Percentiles rank a stretch among this genome's conserved stretches.
Evolutionary conservation across 2,888 invertebrate species (phyloP).

Genomic region (Panorpa germanica): DNA sequence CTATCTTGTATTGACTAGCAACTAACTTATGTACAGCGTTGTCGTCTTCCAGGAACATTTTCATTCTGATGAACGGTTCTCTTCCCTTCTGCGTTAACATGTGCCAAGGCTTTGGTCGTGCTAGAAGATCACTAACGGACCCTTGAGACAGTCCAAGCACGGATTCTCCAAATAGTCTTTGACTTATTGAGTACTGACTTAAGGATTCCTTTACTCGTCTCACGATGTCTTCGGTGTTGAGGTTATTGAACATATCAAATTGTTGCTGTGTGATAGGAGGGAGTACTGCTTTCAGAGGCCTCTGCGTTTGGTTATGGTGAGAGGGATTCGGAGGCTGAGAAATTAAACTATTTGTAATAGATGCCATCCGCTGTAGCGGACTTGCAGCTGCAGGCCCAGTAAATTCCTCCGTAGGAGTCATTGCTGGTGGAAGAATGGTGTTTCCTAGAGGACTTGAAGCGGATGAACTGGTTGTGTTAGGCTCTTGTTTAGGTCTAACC

Average conservation of each 20-base stretch:
- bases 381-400: constrained; percentile 68
- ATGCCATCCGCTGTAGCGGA: constrained; percentile 93
- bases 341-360: constrained; percentile 91
- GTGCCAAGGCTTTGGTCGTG: constrained; percentile 97
- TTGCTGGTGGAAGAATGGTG: constrained; percentile 68
- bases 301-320: constrained; percentile 64
- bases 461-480: constrained; percentile 55
- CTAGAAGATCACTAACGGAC: constrained; percentile 91
- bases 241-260: constrained; percentile 92
- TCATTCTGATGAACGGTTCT: constrained; percentile 95
- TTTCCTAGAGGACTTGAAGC: constrained; percentile 73
- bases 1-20: constrained; percentile 94
- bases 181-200: constrained; percentile 92
- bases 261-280: constrained; percentile 98
- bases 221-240: constrained; percentile 97
- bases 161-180: constrained; percentile 93
- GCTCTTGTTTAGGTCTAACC: constrained; percentile 69
- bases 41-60: constrained; percentile 92
- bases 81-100: constrained; percentile 95
- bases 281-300: constrained; percentile 88
- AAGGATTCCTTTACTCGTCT: constrained; percentile 88
- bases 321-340: constrained; percentile 76
- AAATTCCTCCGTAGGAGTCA: constrained; percentile 66
- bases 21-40: constrained; percentile 89
- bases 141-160: constrained; percentile 95